Percentiles rank a stretch among this genome's conserved stretches.
Conservation (phyloP, 2,113 vertebrate species). For the Petrocephalus zakoni region DNA sequence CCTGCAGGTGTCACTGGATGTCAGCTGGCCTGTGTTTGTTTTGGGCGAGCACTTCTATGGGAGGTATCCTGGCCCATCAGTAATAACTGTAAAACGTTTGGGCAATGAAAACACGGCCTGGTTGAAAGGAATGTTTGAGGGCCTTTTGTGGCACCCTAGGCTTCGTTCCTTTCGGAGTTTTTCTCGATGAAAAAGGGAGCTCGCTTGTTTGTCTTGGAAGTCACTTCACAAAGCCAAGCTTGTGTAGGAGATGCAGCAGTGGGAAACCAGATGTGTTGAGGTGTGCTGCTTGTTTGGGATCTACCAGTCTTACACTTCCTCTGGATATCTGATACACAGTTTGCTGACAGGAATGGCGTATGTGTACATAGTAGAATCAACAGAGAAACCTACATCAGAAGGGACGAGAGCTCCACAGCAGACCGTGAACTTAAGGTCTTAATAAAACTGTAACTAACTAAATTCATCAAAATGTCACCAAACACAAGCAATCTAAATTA, state of each 20-base stretch:
- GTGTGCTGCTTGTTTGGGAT: slow-evolving; percentile 37
- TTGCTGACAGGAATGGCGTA: slow-evolving; percentile 24
- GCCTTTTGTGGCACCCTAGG: slow-evolving; percentile 55
- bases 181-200: slow-evolving; percentile 43
- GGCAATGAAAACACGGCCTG: slow-evolving; percentile 76
- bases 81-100: slow-evolving; percentile 74
- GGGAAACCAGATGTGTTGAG: slow-evolving; percentile 42
- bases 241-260: slow-evolving; percentile 30
- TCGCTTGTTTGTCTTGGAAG: slow-evolving; percentile 63
- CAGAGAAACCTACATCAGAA: background rate
- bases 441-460: slow-evolving; percentile 1
- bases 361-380: slow-evolving; percentile 13
- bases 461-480: background rate
- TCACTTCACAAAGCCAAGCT: slow-evolving; percentile 45
- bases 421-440: background rate
- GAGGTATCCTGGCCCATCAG: slow-evolving; percentile 67
- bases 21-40: slow-evolving; percentile 74
- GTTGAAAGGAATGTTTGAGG: slow-evolving; percentile 55
- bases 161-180: slow-evolving; percentile 58
- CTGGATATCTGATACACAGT: slow-evolving; percentile 33
- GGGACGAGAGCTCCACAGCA: background rate
- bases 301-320: slow-evolving; percentile 42
- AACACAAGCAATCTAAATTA: background rate
- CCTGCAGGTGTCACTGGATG: slow-evolving; percentile 73
- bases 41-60: slow-evolving; percentile 62